phyloP scores from a whole-genome alignment of 37 sponge, comb jelly and placozoan genomes.

The Agelas oroides region DNA sequence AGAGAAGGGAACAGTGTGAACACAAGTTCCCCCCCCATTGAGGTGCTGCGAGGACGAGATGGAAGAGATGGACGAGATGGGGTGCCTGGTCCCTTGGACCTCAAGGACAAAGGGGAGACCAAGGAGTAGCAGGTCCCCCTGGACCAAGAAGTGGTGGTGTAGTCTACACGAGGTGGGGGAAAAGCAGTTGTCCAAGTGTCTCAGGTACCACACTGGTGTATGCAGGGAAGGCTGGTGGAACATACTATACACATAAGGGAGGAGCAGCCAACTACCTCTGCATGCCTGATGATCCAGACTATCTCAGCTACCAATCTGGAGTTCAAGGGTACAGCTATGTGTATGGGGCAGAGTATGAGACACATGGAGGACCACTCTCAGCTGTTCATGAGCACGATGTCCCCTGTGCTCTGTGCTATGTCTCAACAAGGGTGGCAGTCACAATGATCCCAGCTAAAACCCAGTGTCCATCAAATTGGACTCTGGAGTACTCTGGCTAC shows the following conservation, averaged over 20 bases:
- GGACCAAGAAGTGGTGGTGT: constrained; percentile 28
- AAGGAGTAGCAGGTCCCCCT: neutral
- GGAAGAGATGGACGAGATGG: too few relatives aligned
- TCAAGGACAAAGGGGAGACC: neutral
- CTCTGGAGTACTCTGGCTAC: constrained; percentile 58
- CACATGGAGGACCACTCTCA: neutral
- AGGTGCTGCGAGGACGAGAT: too few relatives aligned
- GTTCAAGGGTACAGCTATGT: neutral
- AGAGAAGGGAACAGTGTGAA: too few relatives aligned
- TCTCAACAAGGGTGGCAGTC: neutral
- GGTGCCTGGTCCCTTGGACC: too few relatives aligned
- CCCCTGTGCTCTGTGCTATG: constrained; percentile 62
- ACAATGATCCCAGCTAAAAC: constrained; percentile 52
- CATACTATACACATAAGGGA: neutral
- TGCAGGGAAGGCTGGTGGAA: constrained; percentile 40
- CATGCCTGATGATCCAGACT: constrained; percentile 23
- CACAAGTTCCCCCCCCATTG: too few relatives aligned
- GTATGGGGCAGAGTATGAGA: constrained; percentile 62
- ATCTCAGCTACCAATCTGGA: neutral
- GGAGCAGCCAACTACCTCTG: constrained; percentile 35
- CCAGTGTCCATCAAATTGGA: constrained; percentile 45
- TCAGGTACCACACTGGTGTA: constrained; percentile 42
- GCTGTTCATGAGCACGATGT: constrained; percentile 26
- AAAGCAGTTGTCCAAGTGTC: constrained; percentile 21
- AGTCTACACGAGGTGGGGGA: constrained; percentile 41